Percentiles rank a stretch among this genome's conserved stretches.
phyloP scores from a whole-genome alignment of 2,797 vertebrate species.

The Falco concolor region DNA sequence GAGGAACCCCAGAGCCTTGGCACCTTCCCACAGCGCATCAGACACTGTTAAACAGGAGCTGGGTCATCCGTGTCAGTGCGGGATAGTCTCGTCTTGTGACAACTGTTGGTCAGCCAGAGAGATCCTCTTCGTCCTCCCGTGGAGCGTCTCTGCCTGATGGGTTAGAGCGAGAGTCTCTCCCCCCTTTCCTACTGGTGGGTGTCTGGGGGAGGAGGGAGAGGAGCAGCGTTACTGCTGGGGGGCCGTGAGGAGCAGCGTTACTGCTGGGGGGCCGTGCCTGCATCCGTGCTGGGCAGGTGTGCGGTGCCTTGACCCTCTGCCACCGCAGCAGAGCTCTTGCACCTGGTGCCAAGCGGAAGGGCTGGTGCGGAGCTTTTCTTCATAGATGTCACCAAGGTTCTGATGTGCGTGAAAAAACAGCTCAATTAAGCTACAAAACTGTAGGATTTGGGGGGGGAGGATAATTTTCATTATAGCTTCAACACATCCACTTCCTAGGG shows the following conservation, averaged over 20 bases:
- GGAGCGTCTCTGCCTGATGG: neutral
- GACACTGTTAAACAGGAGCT: neutral
- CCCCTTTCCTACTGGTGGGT: rapidly evolving
- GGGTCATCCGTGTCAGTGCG: neutral
- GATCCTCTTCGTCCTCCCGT: neutral
- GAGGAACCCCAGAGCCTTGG: neutral
- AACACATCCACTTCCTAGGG: neutral
- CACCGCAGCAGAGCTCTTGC: neutral
- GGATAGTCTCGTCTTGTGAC: neutral
- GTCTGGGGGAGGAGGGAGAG: neutral
- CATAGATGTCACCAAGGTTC: rapidly evolving
- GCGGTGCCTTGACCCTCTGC: neutral
- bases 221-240: neutral
- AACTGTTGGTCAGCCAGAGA: neutral
- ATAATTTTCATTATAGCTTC: neutral
- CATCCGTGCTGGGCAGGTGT: rapidly evolving
- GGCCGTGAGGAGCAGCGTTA: neutral
- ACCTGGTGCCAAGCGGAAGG: neutral
- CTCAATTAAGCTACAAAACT: neutral
- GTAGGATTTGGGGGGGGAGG: neutral
- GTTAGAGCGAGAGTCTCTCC: neutral
- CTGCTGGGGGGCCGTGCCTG: neutral
- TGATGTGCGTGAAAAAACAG: neutral
- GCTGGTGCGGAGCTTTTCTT: neutral
- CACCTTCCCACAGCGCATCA: rapidly evolving